Conservation (phyloP, 1,140 invertebrate species). For the Papilio helenus region DNA sequence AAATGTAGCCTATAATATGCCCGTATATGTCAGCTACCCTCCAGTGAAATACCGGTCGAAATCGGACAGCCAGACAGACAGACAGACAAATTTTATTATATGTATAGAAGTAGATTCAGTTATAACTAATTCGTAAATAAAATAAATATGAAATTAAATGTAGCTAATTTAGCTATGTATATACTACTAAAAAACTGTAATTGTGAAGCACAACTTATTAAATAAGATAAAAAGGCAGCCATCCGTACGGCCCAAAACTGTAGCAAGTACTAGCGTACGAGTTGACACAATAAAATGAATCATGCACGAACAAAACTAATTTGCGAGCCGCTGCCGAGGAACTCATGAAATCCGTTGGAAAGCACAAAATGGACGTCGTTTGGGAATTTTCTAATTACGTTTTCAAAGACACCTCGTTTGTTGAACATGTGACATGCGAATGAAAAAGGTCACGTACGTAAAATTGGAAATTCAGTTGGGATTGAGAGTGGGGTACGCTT, state of each 20-base stretch:
- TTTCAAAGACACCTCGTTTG: constrained; percentile 81
- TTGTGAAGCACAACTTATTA: neutral
- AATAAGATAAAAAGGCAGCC: neutral
- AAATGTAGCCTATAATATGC: too few relatives aligned
- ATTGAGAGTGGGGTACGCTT: constrained; percentile 44
- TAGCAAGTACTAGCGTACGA: neutral
- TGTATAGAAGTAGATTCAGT: too few relatives aligned
- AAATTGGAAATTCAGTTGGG: constrained; percentile 72
- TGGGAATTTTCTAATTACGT: constrained; percentile 82
- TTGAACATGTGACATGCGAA: constrained; percentile 75
- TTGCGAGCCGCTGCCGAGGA: constrained; percentile 60
- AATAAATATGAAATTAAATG: too few relatives aligned
- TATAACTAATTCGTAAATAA: too few relatives aligned
- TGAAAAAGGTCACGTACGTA: constrained; percentile 78
- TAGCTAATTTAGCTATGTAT: neutral
- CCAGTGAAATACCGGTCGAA: too few relatives aligned
- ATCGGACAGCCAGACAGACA: too few relatives aligned
- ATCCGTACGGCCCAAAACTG: neutral
- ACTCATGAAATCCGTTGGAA: constrained; percentile 61
- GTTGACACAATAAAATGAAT: constrained; percentile 45
- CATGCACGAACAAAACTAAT: constrained; percentile 74
- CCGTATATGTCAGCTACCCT: too few relatives aligned
- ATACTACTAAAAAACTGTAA: neutral
- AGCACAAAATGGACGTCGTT: constrained; percentile 69
- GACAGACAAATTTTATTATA: too few relatives aligned